Percentiles rank a stretch among this genome's conserved stretches.
These are phyloP conservation scores for Caenorhabditis wallacei DNA, from an alignment of 2,888 invertebrate genomes.

Conservation along the genomic window DNA sequence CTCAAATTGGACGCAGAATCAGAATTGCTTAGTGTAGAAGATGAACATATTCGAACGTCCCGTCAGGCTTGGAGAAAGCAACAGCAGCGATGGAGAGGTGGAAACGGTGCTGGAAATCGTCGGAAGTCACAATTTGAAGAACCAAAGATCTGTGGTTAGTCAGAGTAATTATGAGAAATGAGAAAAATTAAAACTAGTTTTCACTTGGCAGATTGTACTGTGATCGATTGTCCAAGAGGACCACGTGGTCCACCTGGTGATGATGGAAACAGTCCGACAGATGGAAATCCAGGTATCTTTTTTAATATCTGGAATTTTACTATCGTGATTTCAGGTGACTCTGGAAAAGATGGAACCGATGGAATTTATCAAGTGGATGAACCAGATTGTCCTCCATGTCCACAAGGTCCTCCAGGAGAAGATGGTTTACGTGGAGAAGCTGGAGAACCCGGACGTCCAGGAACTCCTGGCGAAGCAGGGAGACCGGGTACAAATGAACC, in stretches of 20 bases:
- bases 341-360: constrained; percentile 69
- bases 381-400: constrained; percentile 70
- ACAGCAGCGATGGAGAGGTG: constrained; percentile 54
- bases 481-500: constrained; percentile 69
- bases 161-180: constrained; percentile 17
- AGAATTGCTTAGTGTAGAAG: constrained; percentile 43
- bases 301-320: not conserved
- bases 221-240: constrained; percentile 70
- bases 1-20: constrained; percentile 38
- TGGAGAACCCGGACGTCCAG: constrained; percentile 66
- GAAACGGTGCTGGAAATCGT: constrained; percentile 28
- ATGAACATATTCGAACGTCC: constrained; percentile 53
- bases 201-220: constrained; percentile 66
- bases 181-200: constrained; percentile 3
- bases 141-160: constrained; percentile 64
- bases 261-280: constrained; percentile 66
- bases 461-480: constrained; percentile 67
- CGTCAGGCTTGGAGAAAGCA: constrained; percentile 62
- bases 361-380: constrained; percentile 71
- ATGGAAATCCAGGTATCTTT: constrained; percentile 50
- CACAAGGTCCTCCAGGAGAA: constrained; percentile 68
- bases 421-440: constrained; percentile 66
- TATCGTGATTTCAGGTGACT: constrained; percentile 34
- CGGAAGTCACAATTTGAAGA: constrained; percentile 52
- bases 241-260: constrained; percentile 71